Conservation (phyloP, 2,797 vertebrate genomes). For the Myiothlypis chrysogaster region DNA sequence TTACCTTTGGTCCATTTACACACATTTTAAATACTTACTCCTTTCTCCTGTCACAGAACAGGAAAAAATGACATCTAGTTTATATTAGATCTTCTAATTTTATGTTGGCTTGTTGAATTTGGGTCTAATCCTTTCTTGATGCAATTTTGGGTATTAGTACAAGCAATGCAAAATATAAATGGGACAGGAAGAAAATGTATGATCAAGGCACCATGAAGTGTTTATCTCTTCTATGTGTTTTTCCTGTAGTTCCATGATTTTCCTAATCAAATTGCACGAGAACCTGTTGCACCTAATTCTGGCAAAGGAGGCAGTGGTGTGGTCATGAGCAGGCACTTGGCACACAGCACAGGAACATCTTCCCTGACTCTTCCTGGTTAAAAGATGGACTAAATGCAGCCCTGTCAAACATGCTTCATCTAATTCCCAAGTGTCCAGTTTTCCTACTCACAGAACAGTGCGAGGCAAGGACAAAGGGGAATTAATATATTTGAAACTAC, state of each 20-base stretch:
- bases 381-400: background rate
- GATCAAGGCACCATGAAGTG: background rate
- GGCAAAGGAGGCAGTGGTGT: background rate
- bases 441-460: background rate
- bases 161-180: background rate
- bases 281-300: background rate
- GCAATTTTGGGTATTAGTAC: background rate
- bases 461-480: background rate
- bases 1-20: background rate
- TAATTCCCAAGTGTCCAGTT: background rate
- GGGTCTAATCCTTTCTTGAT: background rate
- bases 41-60: background rate
- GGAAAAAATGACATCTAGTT: background rate
- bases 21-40: background rate
- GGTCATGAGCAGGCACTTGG: accelerated
- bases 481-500: background rate
- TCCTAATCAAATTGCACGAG: background rate
- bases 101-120: background rate
- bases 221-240: background rate
- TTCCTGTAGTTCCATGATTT: background rate
- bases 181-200: background rate
- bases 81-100: background rate
- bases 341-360: background rate
- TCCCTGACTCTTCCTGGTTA: background rate
- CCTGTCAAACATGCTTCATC: background rate